Evolutionary conservation across 1,140 invertebrate species (phyloP).

Genomic region (Macrobrachium nipponense): DNA sequence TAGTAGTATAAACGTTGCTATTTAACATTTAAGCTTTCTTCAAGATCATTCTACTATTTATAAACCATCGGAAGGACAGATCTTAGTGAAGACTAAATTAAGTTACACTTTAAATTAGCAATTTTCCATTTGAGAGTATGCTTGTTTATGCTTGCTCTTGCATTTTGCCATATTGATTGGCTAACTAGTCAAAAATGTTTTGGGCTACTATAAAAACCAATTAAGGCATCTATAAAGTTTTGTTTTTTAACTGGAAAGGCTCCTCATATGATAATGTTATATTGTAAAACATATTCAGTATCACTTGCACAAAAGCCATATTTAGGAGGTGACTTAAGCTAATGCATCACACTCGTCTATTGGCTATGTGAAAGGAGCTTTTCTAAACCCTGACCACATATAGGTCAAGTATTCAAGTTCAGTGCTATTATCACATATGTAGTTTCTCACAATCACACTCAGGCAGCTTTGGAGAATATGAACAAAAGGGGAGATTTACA

Average conservation of each 20-base stretch:
- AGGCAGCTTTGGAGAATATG: constrained; percentile 30
- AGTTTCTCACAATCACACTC: constrained; percentile 54
- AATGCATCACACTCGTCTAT: too few relatives aligned
- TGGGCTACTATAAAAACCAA: constrained; percentile 36
- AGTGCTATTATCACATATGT: constrained; percentile 42
- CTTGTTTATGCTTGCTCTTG: constrained; percentile 10
- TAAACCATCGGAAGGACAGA: constrained; percentile 55
- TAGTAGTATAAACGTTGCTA: neutral
- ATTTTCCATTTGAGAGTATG: too few relatives aligned
- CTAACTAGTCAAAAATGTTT: constrained; percentile 1
- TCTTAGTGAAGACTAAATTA: constrained; percentile 38
- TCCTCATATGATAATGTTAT: constrained; percentile 3
- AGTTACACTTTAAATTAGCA: too few relatives aligned
- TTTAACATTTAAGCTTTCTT: constrained; percentile 32
- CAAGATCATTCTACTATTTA: constrained; percentile 36
- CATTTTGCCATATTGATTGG: neutral
- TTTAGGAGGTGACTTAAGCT: neutral
- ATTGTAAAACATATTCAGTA: neutral
- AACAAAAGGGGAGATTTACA: constrained; percentile 42
- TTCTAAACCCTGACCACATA: neutral
- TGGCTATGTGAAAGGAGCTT: constrained; percentile 6
- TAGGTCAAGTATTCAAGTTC: constrained; percentile 18
- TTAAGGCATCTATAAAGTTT: constrained; percentile 37
- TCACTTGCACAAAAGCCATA: constrained; percentile 26
- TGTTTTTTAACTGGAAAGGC: constrained; percentile 27